Percentiles rank a stretch among this genome's conserved stretches.
These are phyloP conservation scores for Thaumatotibia leucotreta DNA, from an alignment of 1,140 invertebrate genomes.

Conservation along the genomic window DNA sequence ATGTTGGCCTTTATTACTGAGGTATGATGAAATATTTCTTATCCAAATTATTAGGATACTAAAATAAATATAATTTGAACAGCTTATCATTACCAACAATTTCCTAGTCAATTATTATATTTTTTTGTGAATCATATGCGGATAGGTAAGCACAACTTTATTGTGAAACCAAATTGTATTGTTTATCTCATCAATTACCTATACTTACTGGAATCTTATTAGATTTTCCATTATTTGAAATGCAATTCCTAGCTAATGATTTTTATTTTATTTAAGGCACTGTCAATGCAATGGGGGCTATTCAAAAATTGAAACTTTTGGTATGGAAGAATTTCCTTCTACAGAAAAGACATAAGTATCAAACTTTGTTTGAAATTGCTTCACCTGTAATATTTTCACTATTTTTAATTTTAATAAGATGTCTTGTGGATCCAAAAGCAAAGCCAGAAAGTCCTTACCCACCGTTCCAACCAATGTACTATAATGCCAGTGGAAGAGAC, in stretches of 20 bases:
- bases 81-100: too few species aligned
- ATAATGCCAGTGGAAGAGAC: constrained; percentile 54
- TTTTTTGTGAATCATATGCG: too few species aligned
- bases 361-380: constrained; percentile 85
- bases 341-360: constrained; percentile 85
- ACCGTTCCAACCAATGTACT: constrained; percentile 60
- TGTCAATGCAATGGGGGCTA: constrained; percentile 44
- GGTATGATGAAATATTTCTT: too few species aligned
- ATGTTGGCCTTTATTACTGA: too few species aligned
- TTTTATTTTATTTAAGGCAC: background rate
- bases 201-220: too few species aligned
- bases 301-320: constrained; percentile 81
- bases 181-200: too few species aligned
- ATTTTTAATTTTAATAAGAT: constrained; percentile 82
- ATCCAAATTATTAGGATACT: too few species aligned
- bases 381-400: constrained; percentile 85
- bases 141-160: too few species aligned
- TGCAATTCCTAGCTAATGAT: background rate
- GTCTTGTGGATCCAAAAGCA: constrained; percentile 74
- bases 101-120: too few species aligned
- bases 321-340: constrained; percentile 92
- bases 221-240: too few species aligned
- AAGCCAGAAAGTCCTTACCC: constrained; percentile 53
- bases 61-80: too few species aligned
- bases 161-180: too few species aligned